Conservation (phyloP, 1,140 invertebrate species). For the Heliconius melpomene region DNA sequence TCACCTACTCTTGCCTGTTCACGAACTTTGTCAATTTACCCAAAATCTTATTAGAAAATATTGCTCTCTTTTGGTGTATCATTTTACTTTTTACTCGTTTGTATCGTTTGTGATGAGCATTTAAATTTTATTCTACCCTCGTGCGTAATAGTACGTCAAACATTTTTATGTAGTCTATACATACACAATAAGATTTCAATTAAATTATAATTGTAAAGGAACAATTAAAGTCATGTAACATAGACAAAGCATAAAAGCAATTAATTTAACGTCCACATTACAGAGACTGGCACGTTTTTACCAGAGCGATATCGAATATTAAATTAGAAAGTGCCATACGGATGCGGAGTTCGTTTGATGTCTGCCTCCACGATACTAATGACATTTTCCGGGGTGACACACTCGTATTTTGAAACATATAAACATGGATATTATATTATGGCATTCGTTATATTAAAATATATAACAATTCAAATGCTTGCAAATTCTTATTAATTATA, state of each 20-base stretch:
- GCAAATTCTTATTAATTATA: no score
- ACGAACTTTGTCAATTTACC: conserved; percentile 80
- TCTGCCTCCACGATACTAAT: conserved; percentile 65
- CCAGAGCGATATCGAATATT: conserved; percentile 68
- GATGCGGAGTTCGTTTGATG: conserved; percentile 72
- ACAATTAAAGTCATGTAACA: background rate
- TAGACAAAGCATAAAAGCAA: conserved; percentile 41
- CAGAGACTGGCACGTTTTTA: conserved; percentile 65
- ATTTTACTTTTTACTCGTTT: conserved; percentile 35
- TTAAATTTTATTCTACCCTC: background rate
- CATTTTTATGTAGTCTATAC: background rate
- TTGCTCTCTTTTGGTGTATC: conserved; percentile 62
- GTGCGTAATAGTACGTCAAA: background rate
- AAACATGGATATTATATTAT: background rate
- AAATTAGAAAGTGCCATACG: conserved; percentile 71
- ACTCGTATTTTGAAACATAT: conserved; percentile 45
- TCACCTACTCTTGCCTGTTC: conserved; percentile 77
- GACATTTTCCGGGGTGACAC: conserved; percentile 67
- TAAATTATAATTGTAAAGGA: conserved; percentile 1
- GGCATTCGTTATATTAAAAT: no score
- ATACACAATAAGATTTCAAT: background rate
- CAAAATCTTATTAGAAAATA: conserved; percentile 76
- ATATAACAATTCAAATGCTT: no score
- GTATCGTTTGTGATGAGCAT: background rate
- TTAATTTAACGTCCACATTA: conserved; percentile 59